Base-by-base conservation (phyloP, 1,140 invertebrate genomes). In the Callitettix versicolor region DNA sequence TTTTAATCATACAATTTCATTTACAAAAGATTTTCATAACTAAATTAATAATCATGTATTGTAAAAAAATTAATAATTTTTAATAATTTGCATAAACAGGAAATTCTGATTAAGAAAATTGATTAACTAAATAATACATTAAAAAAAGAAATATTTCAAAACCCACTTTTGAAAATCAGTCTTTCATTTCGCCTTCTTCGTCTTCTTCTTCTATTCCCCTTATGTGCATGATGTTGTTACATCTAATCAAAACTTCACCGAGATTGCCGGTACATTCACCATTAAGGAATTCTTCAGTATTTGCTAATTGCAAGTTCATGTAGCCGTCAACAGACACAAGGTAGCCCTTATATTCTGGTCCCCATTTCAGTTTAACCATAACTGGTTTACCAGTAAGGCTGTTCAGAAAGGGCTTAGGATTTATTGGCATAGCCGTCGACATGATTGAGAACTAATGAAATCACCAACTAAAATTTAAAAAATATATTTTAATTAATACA, bases 361-460 rank as follows among this genome's bases (percentile, higher is more conserved):
- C 96, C 97, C 97, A 99, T 71, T 99, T 99, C 41, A 99, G 75
- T 77, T 99, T 99, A 1, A 98, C 91, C 66, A 98, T 83, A 12
- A 99, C 92, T 38, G 91, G 82, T 76, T 99, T 99, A 21, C 97
- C 97, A 1, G 94, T 98, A 14, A 99, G 77, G 66, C 88, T 87
- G 76, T 99, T 99, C 21, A 99, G 74, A 73, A 98, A 99, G 57
- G 97, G 97, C 79, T 99, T 99, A 3, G 97, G 97, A 73, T 99
- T 99, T 64, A 99, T 88, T 64, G 95, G 95, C 84, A 97, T 91
- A 72, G 88, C 80, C 62, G 85, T 80, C 61, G 62, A 53, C 53
- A 55, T 60, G n/a, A n/a, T n/a, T n/a, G n/a, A n/a, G n/a, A n/a
- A n/a, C n/a, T n/a, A n/a, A n/a, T n/a, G n/a, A n/a, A n/a, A n/a